phyloP scores from a whole-genome alignment of 2,888 invertebrate species.

The Abscondita cerata region DNA sequence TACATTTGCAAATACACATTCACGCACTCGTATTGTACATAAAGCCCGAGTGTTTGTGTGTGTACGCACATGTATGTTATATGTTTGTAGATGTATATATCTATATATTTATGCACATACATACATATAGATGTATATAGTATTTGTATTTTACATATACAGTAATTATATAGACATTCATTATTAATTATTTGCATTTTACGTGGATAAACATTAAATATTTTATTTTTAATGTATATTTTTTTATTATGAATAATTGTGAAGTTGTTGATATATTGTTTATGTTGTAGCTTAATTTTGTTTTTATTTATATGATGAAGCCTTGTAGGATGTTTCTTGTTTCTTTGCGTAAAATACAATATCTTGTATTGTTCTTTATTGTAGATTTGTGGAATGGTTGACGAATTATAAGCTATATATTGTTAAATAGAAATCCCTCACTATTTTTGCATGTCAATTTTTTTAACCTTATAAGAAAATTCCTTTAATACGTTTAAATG shows the following conservation, averaged over 20 bases:
- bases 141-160: constrained; percentile 45
- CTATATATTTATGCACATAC: constrained; percentile 20
- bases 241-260: constrained; percentile 53
- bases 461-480: constrained; percentile 12
- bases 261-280: constrained; percentile 58
- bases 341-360: constrained; percentile 57
- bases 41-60: constrained; percentile 41
- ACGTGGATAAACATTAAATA: constrained; percentile 56
- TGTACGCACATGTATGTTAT: constrained; percentile 12
- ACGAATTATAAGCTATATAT: constrained; percentile 63
- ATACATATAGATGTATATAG: constrained; percentile 36
- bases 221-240: constrained; percentile 52
- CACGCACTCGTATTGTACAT: constrained; percentile 35
- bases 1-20: constrained; percentile 16
- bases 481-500: constrained; percentile 5
- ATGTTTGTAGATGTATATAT: constrained; percentile 22
- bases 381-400: constrained; percentile 64
- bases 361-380: constrained; percentile 61
- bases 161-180: constrained; percentile 43
- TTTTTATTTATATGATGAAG: constrained; percentile 54
- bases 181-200: constrained; percentile 56
- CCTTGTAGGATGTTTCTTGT: constrained; percentile 56
- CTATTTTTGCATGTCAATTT: constrained; percentile 50
- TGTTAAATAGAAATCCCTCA: constrained; percentile 64
- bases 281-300: constrained; percentile 58